Conservation (phyloP, 2,113 vertebrate genomes). For the human (Homo sapiens) region GRCh38 chr1:2408001-2408500, state of each 20-base stretch:
- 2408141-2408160: neutral
- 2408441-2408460: constrained; percentile 90
- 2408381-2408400: rapidly evolving
- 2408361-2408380: rapidly evolving
- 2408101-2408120: neutral
- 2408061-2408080: neutral
- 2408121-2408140: neutral
- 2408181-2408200: no score
- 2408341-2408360: neutral
- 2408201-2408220: neutral
- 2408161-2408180: neutral
- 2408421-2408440: neutral
- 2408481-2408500: constrained; percentile 90
- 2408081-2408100: neutral
- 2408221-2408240: neutral
- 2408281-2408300: neutral
- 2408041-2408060: no score
- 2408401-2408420: neutral
- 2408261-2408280: neutral
- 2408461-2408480: constrained; percentile 90
- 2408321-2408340: no score
- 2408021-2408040: neutral
- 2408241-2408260: no score
- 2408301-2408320: rapidly evolving
- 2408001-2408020: no score